These are phyloP conservation scores for Phalera bucephala DNA, from an alignment of 2,888 invertebrate genomes.

Conservation along the genomic window DNA sequence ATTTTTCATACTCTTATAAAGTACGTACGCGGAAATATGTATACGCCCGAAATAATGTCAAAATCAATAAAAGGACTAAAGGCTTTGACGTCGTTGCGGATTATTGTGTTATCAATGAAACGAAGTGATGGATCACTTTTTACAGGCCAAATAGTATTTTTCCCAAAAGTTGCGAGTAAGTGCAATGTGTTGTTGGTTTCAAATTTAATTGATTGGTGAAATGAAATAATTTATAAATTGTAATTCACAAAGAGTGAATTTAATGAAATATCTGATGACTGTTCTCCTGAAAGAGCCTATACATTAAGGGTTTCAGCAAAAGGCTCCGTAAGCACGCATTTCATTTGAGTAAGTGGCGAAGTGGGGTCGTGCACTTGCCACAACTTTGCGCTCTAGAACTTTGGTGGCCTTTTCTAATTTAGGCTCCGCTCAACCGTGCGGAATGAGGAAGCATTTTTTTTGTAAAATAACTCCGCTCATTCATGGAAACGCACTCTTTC, in stretches of 20 bases:
- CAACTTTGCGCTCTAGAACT: conserved; percentile 35
- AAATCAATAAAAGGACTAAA: conserved; percentile 19
- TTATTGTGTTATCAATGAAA: conserved; percentile 23
- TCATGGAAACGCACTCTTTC: conserved; percentile 28
- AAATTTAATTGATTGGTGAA: conserved; percentile 13
- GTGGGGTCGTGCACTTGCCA: conserved; percentile 31
- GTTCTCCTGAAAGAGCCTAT: conserved; percentile 28
- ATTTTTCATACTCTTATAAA: conserved; percentile 18
- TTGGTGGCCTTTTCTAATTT: conserved; percentile 35
- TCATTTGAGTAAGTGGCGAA: conserved; percentile 49
- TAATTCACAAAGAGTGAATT: conserved; percentile 29
- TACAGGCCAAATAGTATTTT: conserved; percentile 10
- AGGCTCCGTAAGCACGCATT: conserved; percentile 42
- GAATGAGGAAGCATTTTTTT: conserved; percentile 25
- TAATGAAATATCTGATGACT: conserved; percentile 31
- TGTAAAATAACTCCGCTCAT: conserved; percentile 23
- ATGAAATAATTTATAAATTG: conserved; percentile 22
- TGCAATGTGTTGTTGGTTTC: conserved; percentile 16
- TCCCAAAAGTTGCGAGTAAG: conserved; percentile 14
- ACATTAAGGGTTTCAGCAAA: conserved; percentile 37
- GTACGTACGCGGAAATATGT: conserved; percentile 10
- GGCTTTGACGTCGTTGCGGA: conserved; percentile 16
- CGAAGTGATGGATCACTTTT: conserved; percentile 21
- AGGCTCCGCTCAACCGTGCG: conserved; percentile 23
- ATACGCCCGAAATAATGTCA: conserved; percentile 17